phyloP scores from a whole-genome alignment of 2,797 vertebrate species.

The Trematomus bernacchii region DNA sequence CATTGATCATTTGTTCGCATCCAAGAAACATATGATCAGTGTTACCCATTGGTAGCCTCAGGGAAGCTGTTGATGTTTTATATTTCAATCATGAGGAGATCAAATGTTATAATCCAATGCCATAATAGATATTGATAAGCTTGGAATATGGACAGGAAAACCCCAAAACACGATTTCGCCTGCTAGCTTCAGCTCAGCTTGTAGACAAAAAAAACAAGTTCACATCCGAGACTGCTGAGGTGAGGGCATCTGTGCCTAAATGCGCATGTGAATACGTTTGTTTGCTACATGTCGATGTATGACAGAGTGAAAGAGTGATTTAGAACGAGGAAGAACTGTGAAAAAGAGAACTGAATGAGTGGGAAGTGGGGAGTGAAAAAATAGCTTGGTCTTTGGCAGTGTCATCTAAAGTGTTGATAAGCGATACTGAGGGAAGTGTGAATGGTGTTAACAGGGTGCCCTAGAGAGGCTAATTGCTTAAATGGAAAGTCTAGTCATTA shows the following conservation, averaged over 20 bases:
- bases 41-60: neutral
- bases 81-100: neutral
- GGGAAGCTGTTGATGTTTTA: neutral
- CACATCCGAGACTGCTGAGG: neutral
- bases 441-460: slow-evolving; percentile 70
- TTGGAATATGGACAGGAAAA: neutral
- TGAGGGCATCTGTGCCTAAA: slow-evolving; percentile 25
- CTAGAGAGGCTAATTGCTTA: slow-evolving; percentile 69
- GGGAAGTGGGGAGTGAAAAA: slow-evolving; percentile 61
- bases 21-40: neutral
- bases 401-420: slow-evolving; percentile 71
- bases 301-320: slow-evolving; percentile 50
- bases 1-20: neutral
- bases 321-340: slow-evolving; percentile 43
- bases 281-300: slow-evolving; percentile 32
- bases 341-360: slow-evolving; percentile 61
- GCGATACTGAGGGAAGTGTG: slow-evolving; percentile 67
- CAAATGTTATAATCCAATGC: neutral
- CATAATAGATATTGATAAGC: neutral
- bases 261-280: slow-evolving; percentile 14
- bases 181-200: neutral
- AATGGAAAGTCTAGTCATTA: slow-evolving; percentile 65
- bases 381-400: slow-evolving; percentile 64
- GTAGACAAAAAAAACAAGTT: neutral
- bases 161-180: neutral